These are phyloP conservation scores for Eurytoma adleriae DNA, from an alignment of 2,888 invertebrate species.

Conservation along the genomic window DNA sequence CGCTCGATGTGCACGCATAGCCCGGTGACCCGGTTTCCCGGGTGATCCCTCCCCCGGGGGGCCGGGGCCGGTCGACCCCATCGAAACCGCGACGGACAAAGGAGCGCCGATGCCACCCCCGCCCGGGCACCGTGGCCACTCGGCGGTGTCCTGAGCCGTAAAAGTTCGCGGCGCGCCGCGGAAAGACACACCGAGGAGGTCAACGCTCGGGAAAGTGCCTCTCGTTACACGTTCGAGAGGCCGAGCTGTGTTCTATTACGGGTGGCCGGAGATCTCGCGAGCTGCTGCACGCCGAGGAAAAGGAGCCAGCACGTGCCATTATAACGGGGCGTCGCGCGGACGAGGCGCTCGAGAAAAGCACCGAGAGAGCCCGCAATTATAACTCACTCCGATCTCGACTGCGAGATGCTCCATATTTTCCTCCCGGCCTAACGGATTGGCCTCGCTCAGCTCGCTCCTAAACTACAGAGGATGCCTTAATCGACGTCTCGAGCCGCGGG, in stretches of 20 bases:
- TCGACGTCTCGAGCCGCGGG: too few species aligned
- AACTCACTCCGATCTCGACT: slow-evolving; percentile 4
- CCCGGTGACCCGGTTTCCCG: slow-evolving; percentile 46
- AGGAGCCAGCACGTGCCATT: slow-evolving; percentile 60
- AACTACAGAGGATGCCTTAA: too few species aligned
- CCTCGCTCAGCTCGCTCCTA: too few species aligned
- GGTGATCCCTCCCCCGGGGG: neutral
- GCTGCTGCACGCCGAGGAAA: neutral
- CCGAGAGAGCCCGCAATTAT: slow-evolving; percentile 2
- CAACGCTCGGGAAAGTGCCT: slow-evolving; percentile 73
- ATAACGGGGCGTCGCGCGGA: slow-evolving; percentile 59
- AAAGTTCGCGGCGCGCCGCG: neutral
- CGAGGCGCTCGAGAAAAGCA: neutral
- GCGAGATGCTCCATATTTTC: neutral
- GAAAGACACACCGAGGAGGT: slow-evolving; percentile 64
- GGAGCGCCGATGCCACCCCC: neutral
- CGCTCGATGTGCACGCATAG: slow-evolving; percentile 11
- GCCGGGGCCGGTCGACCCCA: neutral
- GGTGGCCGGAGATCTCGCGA: slow-evolving; percentile 55
- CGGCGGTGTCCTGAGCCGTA: neutral
- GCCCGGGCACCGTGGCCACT: neutral
- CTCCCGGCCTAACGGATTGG: too few species aligned
- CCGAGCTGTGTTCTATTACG: slow-evolving; percentile 67
- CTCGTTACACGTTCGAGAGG: slow-evolving; percentile 65
- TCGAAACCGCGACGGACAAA: neutral